Evolutionary conservation across 2,888 invertebrate genomes (phyloP).

Genomic region (Congeria kusceri): DNA sequence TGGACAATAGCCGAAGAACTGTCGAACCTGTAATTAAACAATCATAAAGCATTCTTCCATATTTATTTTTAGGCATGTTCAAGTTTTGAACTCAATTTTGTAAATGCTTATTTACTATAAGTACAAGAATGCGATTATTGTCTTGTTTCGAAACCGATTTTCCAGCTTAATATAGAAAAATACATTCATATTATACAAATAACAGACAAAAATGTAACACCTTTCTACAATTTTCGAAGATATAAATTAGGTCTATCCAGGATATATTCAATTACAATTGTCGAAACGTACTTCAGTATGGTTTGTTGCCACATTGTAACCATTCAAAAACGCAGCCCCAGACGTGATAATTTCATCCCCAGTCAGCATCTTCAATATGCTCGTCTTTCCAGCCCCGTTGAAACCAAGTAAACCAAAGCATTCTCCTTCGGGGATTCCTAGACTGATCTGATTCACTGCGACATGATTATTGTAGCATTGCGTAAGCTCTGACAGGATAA

Average conservation of each 20-base stretch:
- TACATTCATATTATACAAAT: no score
- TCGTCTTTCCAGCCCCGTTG: constrained; percentile 88
- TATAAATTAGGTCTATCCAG: no score
- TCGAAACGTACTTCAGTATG: constrained; percentile 73
- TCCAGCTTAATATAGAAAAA: no score
- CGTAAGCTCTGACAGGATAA: constrained; percentile 88
- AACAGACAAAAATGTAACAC: no score
- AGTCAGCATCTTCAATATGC: constrained; percentile 92
- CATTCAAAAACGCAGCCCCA: constrained; percentile 90
- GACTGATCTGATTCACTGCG: constrained; percentile 92
- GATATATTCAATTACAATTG: no score
- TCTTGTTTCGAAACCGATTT: no score
- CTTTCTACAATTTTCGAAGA: no score
- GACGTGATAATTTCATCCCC: constrained; percentile 91
- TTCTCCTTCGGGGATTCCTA: constrained; percentile 90
- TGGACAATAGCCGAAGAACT: constrained; percentile 94
- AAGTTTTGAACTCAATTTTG: no score
- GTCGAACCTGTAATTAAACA: constrained; percentile 88
- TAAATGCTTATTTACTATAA: no score
- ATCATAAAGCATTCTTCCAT: no score
- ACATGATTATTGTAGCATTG: constrained; percentile 90
- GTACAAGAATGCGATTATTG: no score
- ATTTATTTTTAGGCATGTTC: no score
- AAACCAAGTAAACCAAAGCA: constrained; percentile 92
- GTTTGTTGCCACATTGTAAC: constrained; percentile 84